A percentile compares a stretch with the other conserved stretches of the same genome.
Evolutionary conservation across 1,140 invertebrate genomes (phyloP).

Genomic region (Ridgeia piscesae): DNA sequence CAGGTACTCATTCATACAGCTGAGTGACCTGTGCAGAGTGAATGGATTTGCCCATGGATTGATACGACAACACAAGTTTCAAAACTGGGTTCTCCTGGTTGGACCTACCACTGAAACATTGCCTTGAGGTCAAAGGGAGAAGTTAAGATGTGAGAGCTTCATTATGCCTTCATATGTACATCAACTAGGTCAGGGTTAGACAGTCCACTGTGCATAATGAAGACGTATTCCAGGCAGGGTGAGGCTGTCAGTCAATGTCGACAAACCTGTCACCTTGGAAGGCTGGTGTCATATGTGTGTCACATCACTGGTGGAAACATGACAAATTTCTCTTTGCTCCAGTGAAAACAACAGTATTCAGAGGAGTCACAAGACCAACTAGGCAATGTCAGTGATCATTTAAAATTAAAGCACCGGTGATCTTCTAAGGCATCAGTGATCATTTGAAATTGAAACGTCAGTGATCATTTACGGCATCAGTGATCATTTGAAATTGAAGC

Average conservation of each 20-base stretch:
- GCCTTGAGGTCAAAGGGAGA: no score
- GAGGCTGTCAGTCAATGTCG: neutral
- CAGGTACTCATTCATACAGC: no score
- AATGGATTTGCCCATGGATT: no score
- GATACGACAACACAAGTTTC: no score
- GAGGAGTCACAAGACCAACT: neutral
- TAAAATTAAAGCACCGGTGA: neutral
- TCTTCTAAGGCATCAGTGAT: no score
- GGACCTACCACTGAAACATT: no score
- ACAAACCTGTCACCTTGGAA: neutral
- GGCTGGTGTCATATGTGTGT: neutral
- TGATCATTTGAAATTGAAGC: neutral
- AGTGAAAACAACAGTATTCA: neutral
- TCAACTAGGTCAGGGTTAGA: neutral
- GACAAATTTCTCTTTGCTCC: neutral
- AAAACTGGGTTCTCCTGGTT: no score
- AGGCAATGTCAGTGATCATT: no score
- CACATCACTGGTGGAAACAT: neutral
- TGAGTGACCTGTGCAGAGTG: no score
- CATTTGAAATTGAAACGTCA: neutral
- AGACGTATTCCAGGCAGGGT: neutral
- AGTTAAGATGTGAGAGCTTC: neutral
- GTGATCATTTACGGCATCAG: neutral
- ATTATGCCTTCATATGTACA: neutral
- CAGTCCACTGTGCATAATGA: neutral